phyloP scores from a whole-genome alignment of 2,113 vertebrate species.

The Genyomyrus donnyi region DNA sequence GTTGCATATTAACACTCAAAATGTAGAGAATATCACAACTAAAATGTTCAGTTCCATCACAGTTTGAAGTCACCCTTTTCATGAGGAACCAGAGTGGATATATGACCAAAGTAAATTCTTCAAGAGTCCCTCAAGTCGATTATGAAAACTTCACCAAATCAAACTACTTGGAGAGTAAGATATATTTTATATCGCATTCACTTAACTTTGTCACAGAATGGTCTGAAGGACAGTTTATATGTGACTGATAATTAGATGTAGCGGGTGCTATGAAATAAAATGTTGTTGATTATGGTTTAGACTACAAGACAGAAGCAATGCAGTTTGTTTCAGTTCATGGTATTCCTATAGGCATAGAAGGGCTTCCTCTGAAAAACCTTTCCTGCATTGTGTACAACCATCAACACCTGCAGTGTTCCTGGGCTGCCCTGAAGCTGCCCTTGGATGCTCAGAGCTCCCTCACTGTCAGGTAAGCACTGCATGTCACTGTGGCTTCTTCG shows the following conservation, averaged over 20 bases:
- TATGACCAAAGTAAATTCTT: not conserved
- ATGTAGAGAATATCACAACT: not conserved
- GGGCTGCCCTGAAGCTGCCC: not conserved
- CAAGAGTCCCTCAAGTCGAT: not conserved
- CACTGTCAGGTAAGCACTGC: not conserved
- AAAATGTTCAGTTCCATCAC: not conserved
- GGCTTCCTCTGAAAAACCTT: not conserved
- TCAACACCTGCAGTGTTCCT: not conserved
- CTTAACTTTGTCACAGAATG: not conserved
- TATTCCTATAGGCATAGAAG: not conserved
- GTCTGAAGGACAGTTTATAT: not conserved
- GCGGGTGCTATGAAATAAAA: not conserved
- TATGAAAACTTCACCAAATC: not conserved
- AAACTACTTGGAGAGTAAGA: not conserved
- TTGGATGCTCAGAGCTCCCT: not conserved
- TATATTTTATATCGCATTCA: not conserved
- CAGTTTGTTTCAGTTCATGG: not conserved
- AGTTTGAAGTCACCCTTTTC: not conserved
- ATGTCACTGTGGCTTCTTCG: too few species aligned
- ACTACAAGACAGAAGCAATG: not conserved
- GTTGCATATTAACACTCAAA: not conserved
- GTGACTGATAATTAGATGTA: not conserved
- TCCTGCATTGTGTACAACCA: slow-evolving; percentile 1
- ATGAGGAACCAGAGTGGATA: not conserved
- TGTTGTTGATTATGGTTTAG: not conserved